Percentiles rank a stretch among this genome's conserved stretches.
phyloP scores from a whole-genome alignment of 2,888 invertebrate genomes.

The Nephrocerus scutellatus region DNA sequence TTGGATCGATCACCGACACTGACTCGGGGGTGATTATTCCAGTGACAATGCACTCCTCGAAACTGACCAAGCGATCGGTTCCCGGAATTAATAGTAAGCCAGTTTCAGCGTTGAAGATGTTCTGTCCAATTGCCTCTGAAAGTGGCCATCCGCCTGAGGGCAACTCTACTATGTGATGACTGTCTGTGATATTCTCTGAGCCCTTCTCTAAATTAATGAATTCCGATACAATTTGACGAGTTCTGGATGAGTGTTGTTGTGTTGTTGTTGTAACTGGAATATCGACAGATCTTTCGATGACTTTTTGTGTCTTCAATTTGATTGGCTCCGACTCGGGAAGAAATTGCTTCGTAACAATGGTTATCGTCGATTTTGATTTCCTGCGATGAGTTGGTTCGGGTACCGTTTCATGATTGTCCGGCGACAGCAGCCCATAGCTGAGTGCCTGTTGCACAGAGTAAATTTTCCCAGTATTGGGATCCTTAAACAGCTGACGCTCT shows the following conservation, averaged over 20 bases:
- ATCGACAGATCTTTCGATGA: slow-evolving; percentile 41
- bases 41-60: slow-evolving; percentile 80
- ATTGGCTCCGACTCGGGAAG: slow-evolving; percentile 42
- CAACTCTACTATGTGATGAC: slow-evolving; percentile 67
- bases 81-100: slow-evolving; percentile 82
- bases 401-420: slow-evolving; percentile 52
- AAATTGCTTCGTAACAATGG: slow-evolving; percentile 54
- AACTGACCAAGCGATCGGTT: slow-evolving; percentile 74
- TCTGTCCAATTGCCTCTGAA: slow-evolving; percentile 73
- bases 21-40: slow-evolving; percentile 80
- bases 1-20: slow-evolving; percentile 72
- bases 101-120: slow-evolving; percentile 71
- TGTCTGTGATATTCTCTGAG: slow-evolving; percentile 47
- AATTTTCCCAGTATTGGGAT: slow-evolving; percentile 65
- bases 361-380: slow-evolving; percentile 51
- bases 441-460: slow-evolving; percentile 73
- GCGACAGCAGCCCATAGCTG: slow-evolving; percentile 62
- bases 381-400: slow-evolving; percentile 48
- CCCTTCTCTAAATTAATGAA: slow-evolving; percentile 49
- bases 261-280: slow-evolving; percentile 40
- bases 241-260: slow-evolving; percentile 37
- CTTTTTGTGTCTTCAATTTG: slow-evolving; percentile 37
- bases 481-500: slow-evolving; percentile 64
- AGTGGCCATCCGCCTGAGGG: slow-evolving; percentile 80
- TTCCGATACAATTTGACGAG: slow-evolving; percentile 40